Conservation (phyloP, 2,797 vertebrate species). For the Discoglossus pictus region DNA sequence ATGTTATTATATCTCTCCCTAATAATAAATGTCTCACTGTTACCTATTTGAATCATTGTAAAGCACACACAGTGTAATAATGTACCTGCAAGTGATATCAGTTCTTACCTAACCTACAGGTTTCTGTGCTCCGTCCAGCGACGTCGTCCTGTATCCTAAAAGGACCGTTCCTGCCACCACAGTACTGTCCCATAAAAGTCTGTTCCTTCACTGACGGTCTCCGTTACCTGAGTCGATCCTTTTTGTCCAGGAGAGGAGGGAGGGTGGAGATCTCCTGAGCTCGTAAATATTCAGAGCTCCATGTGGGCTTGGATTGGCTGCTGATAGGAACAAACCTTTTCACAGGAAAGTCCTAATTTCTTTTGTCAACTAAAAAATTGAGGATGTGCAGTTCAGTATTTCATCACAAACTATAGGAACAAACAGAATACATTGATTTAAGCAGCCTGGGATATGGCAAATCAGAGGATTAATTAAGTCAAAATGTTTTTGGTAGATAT, state of each 20-base stretch:
- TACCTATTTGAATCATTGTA: too few species aligned
- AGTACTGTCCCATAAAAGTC: conserved; percentile 43
- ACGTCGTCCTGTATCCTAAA: conserved; percentile 25
- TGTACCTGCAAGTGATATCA: not conserved
- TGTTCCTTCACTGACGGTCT: conserved; percentile 37
- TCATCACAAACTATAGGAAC: too few species aligned
- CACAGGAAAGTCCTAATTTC: too few species aligned
- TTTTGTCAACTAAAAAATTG: too few species aligned
- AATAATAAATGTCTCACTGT: too few species aligned
- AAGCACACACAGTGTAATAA: not conserved
- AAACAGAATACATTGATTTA: too few species aligned
- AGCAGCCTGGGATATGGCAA: too few species aligned
- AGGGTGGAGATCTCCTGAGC: conserved; percentile 1
- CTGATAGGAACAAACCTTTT: conserved; percentile 9
- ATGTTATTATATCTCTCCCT: too few species aligned
- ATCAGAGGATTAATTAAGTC: too few species aligned
- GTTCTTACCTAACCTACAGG: conserved; percentile 26
- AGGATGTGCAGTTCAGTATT: too few species aligned
- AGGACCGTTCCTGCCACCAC: conserved; percentile 28
- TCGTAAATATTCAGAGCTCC: conserved; percentile 41
- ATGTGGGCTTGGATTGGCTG: conserved; percentile 32
- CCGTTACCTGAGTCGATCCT: conserved; percentile 45
- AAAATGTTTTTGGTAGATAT: too few species aligned
- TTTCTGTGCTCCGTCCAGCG: not conserved
- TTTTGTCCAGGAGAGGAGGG: conserved; percentile 43